Percentiles rank a stretch among this genome's conserved stretches.
Evolutionary conservation across 2,797 vertebrate species (phyloP).

Genomic region (Pipistrellus nathusii): DNA sequence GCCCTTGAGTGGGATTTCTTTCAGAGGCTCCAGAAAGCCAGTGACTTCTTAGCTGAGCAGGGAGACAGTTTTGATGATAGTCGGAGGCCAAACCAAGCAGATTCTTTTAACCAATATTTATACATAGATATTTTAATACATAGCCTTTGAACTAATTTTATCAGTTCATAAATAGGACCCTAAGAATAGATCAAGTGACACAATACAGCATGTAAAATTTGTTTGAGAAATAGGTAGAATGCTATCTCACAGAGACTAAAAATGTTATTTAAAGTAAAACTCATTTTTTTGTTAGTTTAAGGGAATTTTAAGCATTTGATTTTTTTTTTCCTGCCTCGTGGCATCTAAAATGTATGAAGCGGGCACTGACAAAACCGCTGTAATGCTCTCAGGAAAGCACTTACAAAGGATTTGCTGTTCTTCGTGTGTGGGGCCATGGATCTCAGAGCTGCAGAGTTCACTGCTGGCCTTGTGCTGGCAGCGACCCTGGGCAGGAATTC

Average conservation of each 20-base stretch:
- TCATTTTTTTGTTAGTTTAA: conserved; percentile 28
- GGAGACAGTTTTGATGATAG: conserved; percentile 6
- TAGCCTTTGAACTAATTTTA: conserved; percentile 31
- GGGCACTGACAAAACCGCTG: neutral
- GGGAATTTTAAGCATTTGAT: neutral
- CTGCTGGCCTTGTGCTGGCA: conserved; percentile 19
- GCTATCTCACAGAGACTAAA: neutral
- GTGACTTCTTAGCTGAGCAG: neutral
- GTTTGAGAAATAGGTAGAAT: neutral
- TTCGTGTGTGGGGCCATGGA: neutral
- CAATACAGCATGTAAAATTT: neutral
- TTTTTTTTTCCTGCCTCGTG: conserved; percentile 2
- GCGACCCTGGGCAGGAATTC: neutral
- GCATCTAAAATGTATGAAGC: conserved; percentile 36
- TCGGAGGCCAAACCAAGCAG: neutral
- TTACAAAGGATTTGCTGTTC: conserved; percentile 62
- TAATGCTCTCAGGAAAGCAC: neutral
- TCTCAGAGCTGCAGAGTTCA: neutral
- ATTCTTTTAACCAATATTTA: conserved; percentile 6
- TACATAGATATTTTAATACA: conserved; percentile 17
- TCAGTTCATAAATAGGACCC: neutral
- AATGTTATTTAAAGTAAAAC: conserved; percentile 42
- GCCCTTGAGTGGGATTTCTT: neutral
- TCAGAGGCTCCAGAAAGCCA: conserved; percentile 19
- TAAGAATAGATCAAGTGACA: conserved; percentile 6